A percentile compares a stretch with the other conserved stretches of the same genome.
Conservation (phyloP, 2,797 vertebrate genomes). For the Catamblyrhynchus diadema region DNA sequence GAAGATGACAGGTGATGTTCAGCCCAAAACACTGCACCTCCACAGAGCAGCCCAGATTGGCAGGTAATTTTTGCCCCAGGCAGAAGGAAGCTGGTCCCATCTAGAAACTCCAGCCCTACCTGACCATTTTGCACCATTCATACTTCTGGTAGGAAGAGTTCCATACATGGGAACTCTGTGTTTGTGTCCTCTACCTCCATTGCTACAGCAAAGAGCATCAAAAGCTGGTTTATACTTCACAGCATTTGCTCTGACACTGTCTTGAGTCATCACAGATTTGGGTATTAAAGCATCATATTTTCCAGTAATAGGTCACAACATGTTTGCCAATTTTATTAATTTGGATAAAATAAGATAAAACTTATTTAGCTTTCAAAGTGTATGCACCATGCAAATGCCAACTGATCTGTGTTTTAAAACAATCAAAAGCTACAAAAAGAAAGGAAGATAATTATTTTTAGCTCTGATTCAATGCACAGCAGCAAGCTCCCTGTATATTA, state of each 20-base stretch:
- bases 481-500: not conserved
- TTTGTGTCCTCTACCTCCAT: not conserved
- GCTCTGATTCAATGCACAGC: not conserved
- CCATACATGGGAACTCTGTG: rapidly evolving
- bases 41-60: not conserved
- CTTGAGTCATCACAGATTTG: not conserved
- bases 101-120: not conserved
- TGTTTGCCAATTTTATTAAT: not conserved
- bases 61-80: not conserved
- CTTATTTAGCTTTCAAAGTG: not conserved
- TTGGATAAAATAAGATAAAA: not conserved
- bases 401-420: not conserved
- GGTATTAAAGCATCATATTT: not conserved
- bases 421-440: not conserved
- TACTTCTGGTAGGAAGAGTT: not conserved
- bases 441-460: constrained; percentile 1
- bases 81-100: not conserved
- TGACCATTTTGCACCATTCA: not conserved
- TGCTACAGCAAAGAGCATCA: not conserved
- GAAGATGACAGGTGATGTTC: not conserved
- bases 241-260: not conserved
- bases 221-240: not conserved
- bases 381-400: not conserved
- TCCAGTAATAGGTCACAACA: not conserved
- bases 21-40: not conserved